Percentiles rank a stretch among this genome's conserved stretches.
These are phyloP conservation scores for Mycteria americana DNA, from an alignment of 2,797 vertebrate species.

Conservation along the genomic window DNA sequence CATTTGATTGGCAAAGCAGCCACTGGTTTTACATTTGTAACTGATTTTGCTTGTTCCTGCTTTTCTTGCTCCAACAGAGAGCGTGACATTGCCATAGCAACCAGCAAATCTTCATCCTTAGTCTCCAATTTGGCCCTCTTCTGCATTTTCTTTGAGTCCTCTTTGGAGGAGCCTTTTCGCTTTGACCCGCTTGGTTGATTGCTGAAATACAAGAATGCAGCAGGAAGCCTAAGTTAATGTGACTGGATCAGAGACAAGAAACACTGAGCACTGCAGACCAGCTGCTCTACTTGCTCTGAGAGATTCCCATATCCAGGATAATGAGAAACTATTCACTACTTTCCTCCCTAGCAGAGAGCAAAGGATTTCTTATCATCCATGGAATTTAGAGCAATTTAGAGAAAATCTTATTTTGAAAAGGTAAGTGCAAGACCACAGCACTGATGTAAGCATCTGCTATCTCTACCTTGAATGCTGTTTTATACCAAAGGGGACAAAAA, in stretches of 20 bases:
- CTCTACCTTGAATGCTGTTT: background rate
- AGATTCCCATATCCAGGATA: background rate
- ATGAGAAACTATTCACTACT: background rate
- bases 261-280: background rate
- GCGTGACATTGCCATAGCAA: slow-evolving; percentile 90
- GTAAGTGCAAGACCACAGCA: background rate
- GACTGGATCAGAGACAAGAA: slow-evolving; percentile 19
- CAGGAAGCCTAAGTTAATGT: background rate
- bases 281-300: slow-evolving; percentile 8
- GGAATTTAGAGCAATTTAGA: background rate
- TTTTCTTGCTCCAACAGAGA: slow-evolving; percentile 83
- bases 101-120: slow-evolving; percentile 84
- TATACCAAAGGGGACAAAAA: background rate
- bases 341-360: background rate
- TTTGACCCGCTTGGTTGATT: slow-evolving; percentile 68
- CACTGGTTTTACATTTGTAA: slow-evolving; percentile 40
- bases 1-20: slow-evolving; percentile 54
- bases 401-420: background rate
- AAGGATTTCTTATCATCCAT: background rate
- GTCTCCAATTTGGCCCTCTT: slow-evolving; percentile 68
- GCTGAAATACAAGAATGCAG: slow-evolving; percentile 52
- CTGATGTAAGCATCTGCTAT: background rate
- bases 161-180: slow-evolving; percentile 73
- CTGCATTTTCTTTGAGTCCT: slow-evolving; percentile 73
- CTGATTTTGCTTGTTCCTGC: slow-evolving; percentile 7